Base-by-base conservation (phyloP, 2,797 vertebrate species). In the Darevskia nairensis region DNA sequence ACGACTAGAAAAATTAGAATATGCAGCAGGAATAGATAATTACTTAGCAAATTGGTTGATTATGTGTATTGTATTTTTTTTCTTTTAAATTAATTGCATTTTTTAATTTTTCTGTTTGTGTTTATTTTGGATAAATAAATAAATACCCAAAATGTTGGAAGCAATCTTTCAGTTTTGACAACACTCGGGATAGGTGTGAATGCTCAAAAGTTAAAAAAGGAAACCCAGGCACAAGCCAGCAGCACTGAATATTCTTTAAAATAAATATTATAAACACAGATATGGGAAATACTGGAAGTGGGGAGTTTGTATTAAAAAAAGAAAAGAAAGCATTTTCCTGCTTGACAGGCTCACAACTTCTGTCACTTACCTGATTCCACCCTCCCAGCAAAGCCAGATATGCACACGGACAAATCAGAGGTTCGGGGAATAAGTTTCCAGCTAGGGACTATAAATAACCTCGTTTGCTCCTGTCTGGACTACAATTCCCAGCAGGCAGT, bases 401-500 rank as follows among this genome's bases (percentile, higher is more conserved):
- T 32, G 8, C 9, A 29, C n/a, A 21, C 29, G 50, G 25, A 39
- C 32, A 61, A 55, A 15, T 17, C 3, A 29, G 15, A 29, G n/a
- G n/a, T 81, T 66, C 23, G 19, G 21, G 6, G 15, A 2, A 66
- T 4, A 41, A 15, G 83, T 10, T 69, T 35, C 50, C 69, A 46
- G 8, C 27, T 1, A 74, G 46, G 23, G 10, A 29, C 4, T 29
- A 25, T 27, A 29, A 74, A 64, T 25, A 32, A 32, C 11, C 41
- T 8, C 13, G 21, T n/a, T 75, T 75, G 29, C 59, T 76, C 19
- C 21, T 6, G n/a, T 17, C 8, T 69, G 84, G 79, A 89, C 88
- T 89, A 89, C 78, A 68, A 17, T 76, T 89, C 88, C 88, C 88
- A 86, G 83, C 78, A 82, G 41, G 41, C 88, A 66, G 27, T 69